Percentiles rank a stretch among this genome's conserved stretches.
phyloP scores from a whole-genome alignment of 2,888 invertebrate genomes.

The Drosophila subsilvestris region DNA sequence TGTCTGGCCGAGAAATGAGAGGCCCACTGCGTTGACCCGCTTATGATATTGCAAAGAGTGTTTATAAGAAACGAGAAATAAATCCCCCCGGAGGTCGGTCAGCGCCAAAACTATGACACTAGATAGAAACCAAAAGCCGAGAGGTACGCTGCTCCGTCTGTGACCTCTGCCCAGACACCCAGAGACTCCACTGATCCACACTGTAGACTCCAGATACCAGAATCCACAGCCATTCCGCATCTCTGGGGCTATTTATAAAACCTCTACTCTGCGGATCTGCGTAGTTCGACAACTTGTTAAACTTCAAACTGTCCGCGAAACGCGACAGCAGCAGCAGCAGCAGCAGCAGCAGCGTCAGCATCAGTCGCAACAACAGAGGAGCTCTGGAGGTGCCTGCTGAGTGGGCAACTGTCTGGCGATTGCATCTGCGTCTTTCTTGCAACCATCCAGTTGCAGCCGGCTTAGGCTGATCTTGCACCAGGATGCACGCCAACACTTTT shows the following conservation, averaged over 20 bases:
- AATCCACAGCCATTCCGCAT: constrained; percentile 12
- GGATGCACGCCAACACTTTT: constrained; percentile 80
- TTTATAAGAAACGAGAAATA: constrained; percentile 21
- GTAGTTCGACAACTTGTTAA: constrained; percentile 79
- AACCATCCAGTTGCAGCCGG: background rate
- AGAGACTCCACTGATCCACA: constrained; percentile 28
- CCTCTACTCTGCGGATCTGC: constrained; percentile 20
- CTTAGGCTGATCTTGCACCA: constrained; percentile 56
- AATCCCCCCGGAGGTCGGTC: constrained; percentile 17
- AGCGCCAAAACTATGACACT: constrained; percentile 26
- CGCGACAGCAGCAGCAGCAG: constrained; percentile 77
- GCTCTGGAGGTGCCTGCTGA: constrained; percentile 37
- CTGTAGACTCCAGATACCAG: constrained; percentile 1
- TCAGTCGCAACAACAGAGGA: background rate
- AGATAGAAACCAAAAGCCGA: constrained; percentile 9
- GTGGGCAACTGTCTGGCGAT: constrained; percentile 66
- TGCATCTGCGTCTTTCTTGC: constrained; percentile 52
- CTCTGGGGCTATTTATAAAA: constrained; percentile 52
- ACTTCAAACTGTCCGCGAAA: constrained; percentile 79
- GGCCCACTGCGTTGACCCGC: constrained; percentile 57
- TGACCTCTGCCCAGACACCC: background rate
- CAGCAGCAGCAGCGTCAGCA: constrained; percentile 16
- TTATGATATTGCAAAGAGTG: constrained; percentile 52
- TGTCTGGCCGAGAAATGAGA: background rate
- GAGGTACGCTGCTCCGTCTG: background rate